Base-by-base conservation (phyloP, 2,888 invertebrate species). In the Tinea trinotella region DNA sequence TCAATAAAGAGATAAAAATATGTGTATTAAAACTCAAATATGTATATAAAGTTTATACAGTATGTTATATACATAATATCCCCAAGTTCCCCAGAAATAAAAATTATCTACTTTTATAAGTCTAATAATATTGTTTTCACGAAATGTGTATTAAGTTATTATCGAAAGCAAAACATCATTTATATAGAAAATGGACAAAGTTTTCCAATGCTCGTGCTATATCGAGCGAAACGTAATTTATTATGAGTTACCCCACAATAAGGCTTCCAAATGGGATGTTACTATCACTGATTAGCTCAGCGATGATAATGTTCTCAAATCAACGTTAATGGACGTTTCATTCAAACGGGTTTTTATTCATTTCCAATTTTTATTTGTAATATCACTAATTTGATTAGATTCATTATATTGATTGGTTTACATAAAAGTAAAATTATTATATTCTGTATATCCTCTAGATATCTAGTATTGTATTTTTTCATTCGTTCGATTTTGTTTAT, bases 141-240 rank as follows among this genome's bases (percentile, higher is more conserved):
- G 7, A 30, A 30, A 30, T 30, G n/a, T 7, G 30, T 30, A 30
- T 30, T 7, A 30, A 30, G 30, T 30, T 30, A 30, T 30, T 30
- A 30, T 30, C 30, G 30, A 30, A 40, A 40, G 40, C 20, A 48
- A 48, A 48, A 48, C 48, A 48, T 19, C 48, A 4, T 20, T 48
- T 20, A 48, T 19, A 52, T 49, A 30, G 55, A 55, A 56, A 62
- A 64, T 64, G 60, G 60, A 56, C 49, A 60, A 64, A 64, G 61
- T 64, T 64, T 56, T 56, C 52, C 56, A 57, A 60, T 61, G 59
- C 53, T 59, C 58, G 59, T 53, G 60, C 53, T 60, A 63, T 60
- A 64, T 64, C 60, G 64, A 63, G 58, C 58, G 63, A 54, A 59
- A 60, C 63, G 59, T 48, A 19, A 48, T 48, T 48, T 48, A 48